phyloP scores from a whole-genome alignment of 2,888 invertebrate species.

The Cylloceria caligata region DNA sequence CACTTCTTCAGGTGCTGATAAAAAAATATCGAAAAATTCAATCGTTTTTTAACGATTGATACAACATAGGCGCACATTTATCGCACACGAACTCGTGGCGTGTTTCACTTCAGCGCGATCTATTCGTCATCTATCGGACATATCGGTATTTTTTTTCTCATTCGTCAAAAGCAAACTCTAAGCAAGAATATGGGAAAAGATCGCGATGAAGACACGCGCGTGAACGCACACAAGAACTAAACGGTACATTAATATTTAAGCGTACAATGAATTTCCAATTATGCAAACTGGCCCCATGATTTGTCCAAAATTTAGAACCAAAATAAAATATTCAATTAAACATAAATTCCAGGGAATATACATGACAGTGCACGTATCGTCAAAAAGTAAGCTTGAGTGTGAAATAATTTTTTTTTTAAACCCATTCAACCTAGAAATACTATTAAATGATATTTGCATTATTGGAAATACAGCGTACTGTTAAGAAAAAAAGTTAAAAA shows the following conservation, averaged over 20 bases:
- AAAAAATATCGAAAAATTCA: conserved; percentile 45
- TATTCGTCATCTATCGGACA: conserved; percentile 8
- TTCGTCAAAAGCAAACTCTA: background rate
- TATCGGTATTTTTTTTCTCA: background rate
- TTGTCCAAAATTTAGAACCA: background rate
- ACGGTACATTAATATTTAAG: conserved; percentile 52
- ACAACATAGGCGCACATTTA: conserved; percentile 69
- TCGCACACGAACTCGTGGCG: conserved; percentile 66
- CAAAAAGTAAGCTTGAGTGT: conserved; percentile 19
- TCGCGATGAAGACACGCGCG: conserved; percentile 57
- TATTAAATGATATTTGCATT: conserved; percentile 33
- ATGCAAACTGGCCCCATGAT: conserved; percentile 23
- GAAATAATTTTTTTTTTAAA: conserved; percentile 2
- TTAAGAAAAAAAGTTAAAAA: conserved; percentile 35
- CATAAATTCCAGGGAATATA: conserved; percentile 33
- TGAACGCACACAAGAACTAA: conserved; percentile 69
- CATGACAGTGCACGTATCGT: conserved; percentile 35
- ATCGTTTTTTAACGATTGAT: conserved; percentile 58
- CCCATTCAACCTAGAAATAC: conserved; percentile 6
- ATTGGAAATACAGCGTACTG: conserved; percentile 54
- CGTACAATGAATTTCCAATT: conserved; percentile 54
- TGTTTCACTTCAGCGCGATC: conserved; percentile 42
- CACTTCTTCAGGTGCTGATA: conserved; percentile 28
- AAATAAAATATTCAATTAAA: conserved; percentile 27
- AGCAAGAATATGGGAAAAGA: conserved; percentile 36